Evolutionary conservation across 2,797 vertebrate species (phyloP).

Genomic region (Coilia nasus): DNA sequence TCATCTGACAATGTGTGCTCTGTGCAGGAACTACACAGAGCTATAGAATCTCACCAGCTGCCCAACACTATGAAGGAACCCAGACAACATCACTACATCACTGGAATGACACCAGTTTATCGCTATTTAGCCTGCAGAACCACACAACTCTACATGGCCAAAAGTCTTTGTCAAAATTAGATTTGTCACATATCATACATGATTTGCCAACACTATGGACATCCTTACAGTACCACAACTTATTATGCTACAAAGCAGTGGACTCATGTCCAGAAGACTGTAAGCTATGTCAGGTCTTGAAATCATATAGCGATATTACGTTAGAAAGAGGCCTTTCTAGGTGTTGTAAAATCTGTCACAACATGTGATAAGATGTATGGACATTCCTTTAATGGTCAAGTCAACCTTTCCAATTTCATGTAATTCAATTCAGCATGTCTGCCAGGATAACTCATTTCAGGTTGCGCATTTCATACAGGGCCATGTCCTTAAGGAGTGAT

Average conservation of each 20-base stretch:
- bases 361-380: neutral
- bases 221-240: neutral
- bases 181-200: neutral
- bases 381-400: neutral
- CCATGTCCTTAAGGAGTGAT: neutral
- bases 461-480: neutral
- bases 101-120: neutral
- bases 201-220: neutral
- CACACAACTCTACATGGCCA: neutral
- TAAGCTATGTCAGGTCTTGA: neutral
- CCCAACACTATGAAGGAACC: constrained; percentile 45
- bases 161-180: neutral
- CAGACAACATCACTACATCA: neutral
- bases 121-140: neutral
- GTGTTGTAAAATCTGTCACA: neutral
- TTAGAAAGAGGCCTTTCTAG: neutral
- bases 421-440: neutral
- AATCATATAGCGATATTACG: neutral
- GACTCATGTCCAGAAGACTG: neutral
- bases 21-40: constrained; percentile 69
- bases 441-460: neutral
- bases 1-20: constrained; percentile 67
- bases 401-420: neutral
- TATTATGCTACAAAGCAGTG: neutral
- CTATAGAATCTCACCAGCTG: constrained; percentile 75